Base-by-base conservation (phyloP, 30 jellyfish, hydroid and myxozoan genomes). In the Hydractinia echinata region DNA sequence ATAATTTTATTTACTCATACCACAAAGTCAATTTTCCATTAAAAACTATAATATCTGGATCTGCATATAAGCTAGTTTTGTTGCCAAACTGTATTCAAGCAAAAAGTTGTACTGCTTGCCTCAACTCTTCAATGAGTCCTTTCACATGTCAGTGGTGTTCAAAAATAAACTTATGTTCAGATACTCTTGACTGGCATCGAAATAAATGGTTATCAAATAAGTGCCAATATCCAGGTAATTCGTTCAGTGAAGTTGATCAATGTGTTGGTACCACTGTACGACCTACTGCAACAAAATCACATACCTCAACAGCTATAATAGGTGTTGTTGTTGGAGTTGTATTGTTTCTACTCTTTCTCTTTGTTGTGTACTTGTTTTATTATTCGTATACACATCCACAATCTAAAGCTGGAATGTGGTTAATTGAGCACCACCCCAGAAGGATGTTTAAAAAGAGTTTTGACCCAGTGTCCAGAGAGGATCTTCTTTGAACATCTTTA, bases 141-240 rank as follows among this genome's bases (percentile, higher is more conserved):
- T 89, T 89, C 72, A 54, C 76, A 14, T 91, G 96, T 79, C 83
- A 82, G 72, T 91, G 98, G 98, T 91, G 98, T 71, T 20, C 82
- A 61, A 71, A 77, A 30, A 68, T 91, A 48, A 54, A 91, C 14
- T 73, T 79, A 18, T 91, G 98, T 82, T 91, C 98, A 9, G 96
- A 91, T 60, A 50, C 79, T 8, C 55, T 86, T 54, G 95, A 86
- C 76, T 91, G 98, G 98, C 72, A 86, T 79, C 86, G 95, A 39
- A 92, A 81, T 44, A 55, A 51, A 7, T 91, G 98, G 98, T 16
- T 52, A 5, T 51, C 39, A 15, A 62, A 16, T 64, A 89, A 83
- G 6, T 91, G 98, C 54, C 61, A 55, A 21, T n/a, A n/a, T n/a
- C n/a, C n/a, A n/a, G 76, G 54, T 30, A 81, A 53, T 7, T 89